Evolutionary conservation across 2,888 invertebrate genomes (phyloP).

Genomic region (Latrodectus hesperus): DNA sequence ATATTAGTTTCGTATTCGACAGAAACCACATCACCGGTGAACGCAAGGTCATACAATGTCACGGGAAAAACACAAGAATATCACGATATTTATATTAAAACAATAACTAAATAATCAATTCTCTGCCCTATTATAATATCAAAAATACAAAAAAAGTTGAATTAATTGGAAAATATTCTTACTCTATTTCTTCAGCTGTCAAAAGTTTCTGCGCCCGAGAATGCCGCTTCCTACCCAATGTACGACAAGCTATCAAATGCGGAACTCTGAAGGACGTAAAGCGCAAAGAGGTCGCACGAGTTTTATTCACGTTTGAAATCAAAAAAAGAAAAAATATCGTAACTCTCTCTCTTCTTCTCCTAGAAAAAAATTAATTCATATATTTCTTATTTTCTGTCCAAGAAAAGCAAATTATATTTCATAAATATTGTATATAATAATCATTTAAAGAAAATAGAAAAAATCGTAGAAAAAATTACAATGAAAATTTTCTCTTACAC

Average conservation of each 20-base stretch:
- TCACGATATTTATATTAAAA: not conserved
- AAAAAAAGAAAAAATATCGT: constrained; percentile 16
- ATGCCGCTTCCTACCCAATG: not conserved
- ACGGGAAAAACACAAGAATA: not conserved
- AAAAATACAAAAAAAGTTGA: too few relatives aligned
- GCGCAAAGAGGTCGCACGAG: constrained; percentile 43
- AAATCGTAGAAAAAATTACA: too few relatives aligned
- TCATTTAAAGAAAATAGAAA: too few relatives aligned
- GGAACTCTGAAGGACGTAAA: constrained; percentile 38
- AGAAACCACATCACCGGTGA: not conserved
- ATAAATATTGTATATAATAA: too few relatives aligned
- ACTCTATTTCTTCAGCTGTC: not conserved
- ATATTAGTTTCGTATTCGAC: too few relatives aligned
- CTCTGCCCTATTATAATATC: too few relatives aligned
- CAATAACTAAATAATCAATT: not conserved
- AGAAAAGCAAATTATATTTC: too few relatives aligned
- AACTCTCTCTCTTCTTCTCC: not conserved
- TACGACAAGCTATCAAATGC: constrained; percentile 45
- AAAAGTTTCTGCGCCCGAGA: not conserved
- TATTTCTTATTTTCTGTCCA: too few relatives aligned
- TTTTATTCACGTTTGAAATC: not conserved
- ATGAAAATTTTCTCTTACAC: too few relatives aligned
- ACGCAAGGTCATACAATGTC: constrained; percentile 63
- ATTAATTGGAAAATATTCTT: not conserved
- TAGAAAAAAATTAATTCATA: not conserved